Base-by-base conservation (phyloP, 2,113 vertebrate species). In the Mionectes macconnelli region DNA sequence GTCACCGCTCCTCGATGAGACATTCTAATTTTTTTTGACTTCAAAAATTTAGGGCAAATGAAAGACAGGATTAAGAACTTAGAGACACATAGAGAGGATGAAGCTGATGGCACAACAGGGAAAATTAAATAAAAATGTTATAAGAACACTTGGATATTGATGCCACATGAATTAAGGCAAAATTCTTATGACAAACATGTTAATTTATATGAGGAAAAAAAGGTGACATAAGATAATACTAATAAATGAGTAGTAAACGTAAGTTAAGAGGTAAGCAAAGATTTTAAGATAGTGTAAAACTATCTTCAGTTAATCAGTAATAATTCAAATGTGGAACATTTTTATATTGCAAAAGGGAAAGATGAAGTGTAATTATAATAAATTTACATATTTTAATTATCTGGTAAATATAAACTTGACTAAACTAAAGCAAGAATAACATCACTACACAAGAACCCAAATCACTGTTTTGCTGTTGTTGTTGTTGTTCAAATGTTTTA, bases 61-160 rank as follows among this genome's bases (percentile, higher is more conserved):
- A 39, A 67, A 84, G 15, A 31, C 5, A 35, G 6, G 14, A 35
- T 56, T 53, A 69, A 93, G 8, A 4, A 69, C 44, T 69, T 39
- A 42, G 30, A 63, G 3, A 63, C 42, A 21, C 3, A 24, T 1
- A 74, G 9, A 57, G 18, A 50, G 7, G 15, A 75, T 76, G 7
- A 50, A 69, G 13, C 3, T 56, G 68, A 67, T 0, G 1, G 3
- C 6, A 33, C 11, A 52, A 52, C 4, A 62, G 55, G 60, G 6
- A 24, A 84, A 62, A 81, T 39, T 6, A 64, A 23, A 47, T 6
- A 45, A 63, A 86, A 91, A 37, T 8, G 4, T 60, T 47, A 27
- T 52, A 40, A 76, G 12, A 47, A 44, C 15, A 37, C 17, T 79
- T 93, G 2, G 22, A 73, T 37, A 44, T 80, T 62, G 20, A 18